Evolutionary conservation across 2,113 vertebrate genomes (phyloP), one percentile per base, ranked within the genome.

Genomic region (Catharus minimus): DNA sequence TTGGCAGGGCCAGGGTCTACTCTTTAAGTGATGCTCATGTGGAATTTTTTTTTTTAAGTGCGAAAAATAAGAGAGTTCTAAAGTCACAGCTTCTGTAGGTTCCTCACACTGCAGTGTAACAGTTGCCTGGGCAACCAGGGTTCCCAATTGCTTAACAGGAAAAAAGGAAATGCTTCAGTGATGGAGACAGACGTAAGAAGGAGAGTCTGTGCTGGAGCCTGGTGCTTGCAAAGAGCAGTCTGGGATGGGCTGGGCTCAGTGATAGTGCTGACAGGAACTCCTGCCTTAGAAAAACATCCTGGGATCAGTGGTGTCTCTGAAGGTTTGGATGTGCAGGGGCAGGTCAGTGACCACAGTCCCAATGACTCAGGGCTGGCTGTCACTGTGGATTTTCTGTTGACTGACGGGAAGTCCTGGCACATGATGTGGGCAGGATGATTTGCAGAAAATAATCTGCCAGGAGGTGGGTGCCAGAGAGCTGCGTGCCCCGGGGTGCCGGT

Each of bases 81-180:
- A 85, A 94, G 84, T 46, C 61, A 5, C 33, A 53, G 46, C 16
- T 84, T 66, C 30, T 5, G 33, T 55, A 26, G 64, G 28, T 85
- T 82, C 52, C 68, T 88, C 47, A 33, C 15, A 5, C 77, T 82
- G 76, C 26, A 9, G 94, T 88, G 78, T 77, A 44, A 20, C 41
- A 60, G 96, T 93, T 93, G 86, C 83, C 74, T 46, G 46, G 84
- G 90, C 77, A 96, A 89, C 92, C 24, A 32, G 22, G 71, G 58
- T 87, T 94, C 75, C 64, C 65, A 57, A 1, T 41, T 78, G 38
- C 78, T 44, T 44, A 58, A n/a, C 8, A 13, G 30, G 43, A 33
- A 43, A 21, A 65, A 49, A 73, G 18, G 23, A 72, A 81, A 27
- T 13, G 58, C 74, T 57, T 4, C 64, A 4, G 0, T 58, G 52